phyloP scores from a whole-genome alignment of 2,797 vertebrate genomes.

The Stomatorhinus walkeri region DNA sequence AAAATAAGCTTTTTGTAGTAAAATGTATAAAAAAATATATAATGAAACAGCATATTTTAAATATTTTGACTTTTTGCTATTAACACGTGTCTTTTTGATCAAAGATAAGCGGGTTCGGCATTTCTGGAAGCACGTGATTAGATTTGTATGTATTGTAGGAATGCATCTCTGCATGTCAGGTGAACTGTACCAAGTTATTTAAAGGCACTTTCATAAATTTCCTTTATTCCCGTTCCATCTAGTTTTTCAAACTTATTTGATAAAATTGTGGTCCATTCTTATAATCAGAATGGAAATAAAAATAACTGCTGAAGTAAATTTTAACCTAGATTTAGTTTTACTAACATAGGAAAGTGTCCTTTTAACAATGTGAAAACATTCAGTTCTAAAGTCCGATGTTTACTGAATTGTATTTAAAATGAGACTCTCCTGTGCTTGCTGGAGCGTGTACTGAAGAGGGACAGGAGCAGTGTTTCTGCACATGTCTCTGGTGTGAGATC shows the following conservation, averaged over 20 bases:
- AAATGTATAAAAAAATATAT: background rate
- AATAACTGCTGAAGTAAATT: background rate
- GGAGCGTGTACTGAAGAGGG: background rate
- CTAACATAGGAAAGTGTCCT: too few relatives aligned
- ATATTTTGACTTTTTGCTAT: background rate
- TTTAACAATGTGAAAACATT: background rate
- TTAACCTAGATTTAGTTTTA: background rate
- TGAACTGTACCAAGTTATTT: background rate
- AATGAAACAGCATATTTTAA: background rate
- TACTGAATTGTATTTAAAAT: slow-evolving; percentile 17
- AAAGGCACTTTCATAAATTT: background rate
- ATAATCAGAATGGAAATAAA: background rate
- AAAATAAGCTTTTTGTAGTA: background rate
- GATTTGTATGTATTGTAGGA: background rate
- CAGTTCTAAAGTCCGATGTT: background rate
- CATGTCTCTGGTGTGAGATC: slow-evolving; percentile 28
- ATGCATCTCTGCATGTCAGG: background rate
- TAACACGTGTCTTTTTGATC: background rate
- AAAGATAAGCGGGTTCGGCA: background rate
- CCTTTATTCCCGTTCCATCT: background rate
- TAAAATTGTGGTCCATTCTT: background rate
- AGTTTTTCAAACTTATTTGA: background rate
- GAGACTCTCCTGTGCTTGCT: background rate
- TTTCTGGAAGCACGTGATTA: background rate
- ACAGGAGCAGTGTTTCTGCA: slow-evolving; percentile 10